Conservation (phyloP, 2,113 vertebrate genomes). For the Regulus satrapa region DNA sequence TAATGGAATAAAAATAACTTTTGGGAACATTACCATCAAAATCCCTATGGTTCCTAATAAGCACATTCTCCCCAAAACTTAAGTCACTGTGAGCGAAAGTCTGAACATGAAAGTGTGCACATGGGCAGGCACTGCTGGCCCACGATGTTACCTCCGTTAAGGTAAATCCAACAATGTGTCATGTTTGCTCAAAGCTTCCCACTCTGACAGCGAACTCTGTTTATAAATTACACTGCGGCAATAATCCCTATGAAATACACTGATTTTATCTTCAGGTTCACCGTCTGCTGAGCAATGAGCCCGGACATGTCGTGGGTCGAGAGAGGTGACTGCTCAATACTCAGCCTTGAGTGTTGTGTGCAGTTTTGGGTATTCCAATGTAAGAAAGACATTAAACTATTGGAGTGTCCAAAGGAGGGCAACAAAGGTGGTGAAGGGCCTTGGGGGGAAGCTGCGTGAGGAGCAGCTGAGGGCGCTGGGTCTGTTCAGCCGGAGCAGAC, state of each 20-base stretch:
- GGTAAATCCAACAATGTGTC: accelerated
- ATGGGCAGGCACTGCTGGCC: accelerated
- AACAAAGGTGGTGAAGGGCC: neutral
- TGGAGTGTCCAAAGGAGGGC: too few relatives aligned
- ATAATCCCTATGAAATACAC: neutral
- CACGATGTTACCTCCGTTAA: accelerated
- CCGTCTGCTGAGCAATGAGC: neutral
- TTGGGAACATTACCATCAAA: neutral
- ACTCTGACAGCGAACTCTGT: neutral
- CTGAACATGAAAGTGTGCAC: accelerated
- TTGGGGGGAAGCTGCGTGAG: neutral
- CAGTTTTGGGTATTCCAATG: neutral
- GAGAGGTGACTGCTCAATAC: neutral
- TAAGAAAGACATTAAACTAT: neutral
- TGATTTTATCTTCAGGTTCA: neutral
- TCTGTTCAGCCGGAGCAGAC: neutral
- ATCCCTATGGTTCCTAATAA: neutral
- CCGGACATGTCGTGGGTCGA: neutral
- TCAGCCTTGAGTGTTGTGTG: too few relatives aligned
- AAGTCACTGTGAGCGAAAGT: too few relatives aligned
- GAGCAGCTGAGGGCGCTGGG: neutral
- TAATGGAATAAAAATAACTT: neutral
- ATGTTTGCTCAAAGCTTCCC: neutral
- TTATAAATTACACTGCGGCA: neutral
- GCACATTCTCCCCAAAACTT: neutral